phyloP scores from a whole-genome alignment of 2,888 invertebrate species.

The Ganaspis brasiliensis region DNA sequence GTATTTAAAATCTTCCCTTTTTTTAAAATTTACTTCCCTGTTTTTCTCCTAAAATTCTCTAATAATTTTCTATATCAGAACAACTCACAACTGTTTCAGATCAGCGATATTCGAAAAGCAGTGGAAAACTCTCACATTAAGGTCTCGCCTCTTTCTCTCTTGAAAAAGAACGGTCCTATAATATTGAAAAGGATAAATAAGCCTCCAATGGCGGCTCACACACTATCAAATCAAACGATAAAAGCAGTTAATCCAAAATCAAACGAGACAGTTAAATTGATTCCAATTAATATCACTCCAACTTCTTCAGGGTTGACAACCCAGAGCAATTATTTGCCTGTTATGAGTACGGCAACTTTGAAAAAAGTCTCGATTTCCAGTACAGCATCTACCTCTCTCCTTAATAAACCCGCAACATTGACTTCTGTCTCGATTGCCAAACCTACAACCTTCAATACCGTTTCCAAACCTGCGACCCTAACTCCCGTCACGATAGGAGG shows the following conservation, averaged over 20 bases:
- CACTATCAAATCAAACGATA: slow-evolving; percentile 51
- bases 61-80: slow-evolving; percentile 8
- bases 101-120: slow-evolving; percentile 72
- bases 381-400: slow-evolving; percentile 31
- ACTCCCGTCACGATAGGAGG: slow-evolving; percentile 46
- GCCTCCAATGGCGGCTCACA: slow-evolving; percentile 26
- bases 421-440: slow-evolving; percentile 23
- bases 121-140: slow-evolving; percentile 70
- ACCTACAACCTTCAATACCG: background rate
- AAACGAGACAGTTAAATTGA: slow-evolving; percentile 66
- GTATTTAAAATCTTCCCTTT: too few relatives aligned
- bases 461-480: background rate
- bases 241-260: slow-evolving; percentile 52
- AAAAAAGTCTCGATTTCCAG: slow-evolving; percentile 48
- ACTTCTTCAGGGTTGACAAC: slow-evolving; percentile 24
- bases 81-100: slow-evolving; percentile 61
- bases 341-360: slow-evolving; percentile 41
- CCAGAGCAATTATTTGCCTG: slow-evolving; percentile 14
- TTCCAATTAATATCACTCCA: slow-evolving; percentile 71
- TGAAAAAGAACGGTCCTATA: slow-evolving; percentile 70
- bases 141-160: slow-evolving; percentile 66
- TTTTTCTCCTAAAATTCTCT: too few relatives aligned
- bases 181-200: slow-evolving; percentile 69
- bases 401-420: slow-evolving; percentile 47
- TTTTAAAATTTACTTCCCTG: too few relatives aligned